A percentile compares a stretch with the other conserved stretches of the same genome.
Evolutionary conservation across 1,140 invertebrate genomes (phyloP).

Genomic region (Drosophila quadrilineata): DNA sequence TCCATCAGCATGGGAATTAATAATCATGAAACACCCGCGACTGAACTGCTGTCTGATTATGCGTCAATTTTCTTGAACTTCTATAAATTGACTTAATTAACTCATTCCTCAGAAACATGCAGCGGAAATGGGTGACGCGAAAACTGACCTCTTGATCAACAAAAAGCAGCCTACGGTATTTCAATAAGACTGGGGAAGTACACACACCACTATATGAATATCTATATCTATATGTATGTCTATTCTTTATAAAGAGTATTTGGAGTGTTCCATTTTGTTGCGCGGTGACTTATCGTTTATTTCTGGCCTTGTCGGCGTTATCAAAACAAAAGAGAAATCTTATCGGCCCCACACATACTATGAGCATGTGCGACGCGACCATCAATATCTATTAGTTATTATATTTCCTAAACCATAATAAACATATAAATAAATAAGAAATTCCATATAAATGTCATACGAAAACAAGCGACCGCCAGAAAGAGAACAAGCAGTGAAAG

Average conservation of each 20-base stretch:
- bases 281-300: slow-evolving; percentile 29
- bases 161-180: slow-evolving; percentile 23
- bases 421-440: slow-evolving; percentile 42
- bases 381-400: slow-evolving; percentile 60
- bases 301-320: slow-evolving; percentile 58
- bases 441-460: slow-evolving; percentile 56
- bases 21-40: slow-evolving; percentile 40
- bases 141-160: slow-evolving; percentile 58
- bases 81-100: slow-evolving; percentile 54
- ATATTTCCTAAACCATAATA: slow-evolving; percentile 20
- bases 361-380: slow-evolving; percentile 1
- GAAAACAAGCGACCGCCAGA: too few species aligned
- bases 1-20: slow-evolving; percentile 27
- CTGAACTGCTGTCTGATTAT: slow-evolving; percentile 57
- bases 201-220: background rate
- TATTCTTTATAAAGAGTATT: background rate
- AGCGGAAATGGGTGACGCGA: slow-evolving; percentile 56
- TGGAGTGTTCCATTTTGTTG: background rate
- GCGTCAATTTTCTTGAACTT: slow-evolving; percentile 65
- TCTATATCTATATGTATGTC: background rate
- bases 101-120: slow-evolving; percentile 41
- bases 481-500: background rate
- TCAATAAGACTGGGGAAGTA: slow-evolving; percentile 23
- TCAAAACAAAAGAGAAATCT: slow-evolving; percentile 58
- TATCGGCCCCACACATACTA: slow-evolving; percentile 27